Base-by-base conservation (phyloP, 2,113 vertebrate genomes). In the Eulemur macaco region DNA sequence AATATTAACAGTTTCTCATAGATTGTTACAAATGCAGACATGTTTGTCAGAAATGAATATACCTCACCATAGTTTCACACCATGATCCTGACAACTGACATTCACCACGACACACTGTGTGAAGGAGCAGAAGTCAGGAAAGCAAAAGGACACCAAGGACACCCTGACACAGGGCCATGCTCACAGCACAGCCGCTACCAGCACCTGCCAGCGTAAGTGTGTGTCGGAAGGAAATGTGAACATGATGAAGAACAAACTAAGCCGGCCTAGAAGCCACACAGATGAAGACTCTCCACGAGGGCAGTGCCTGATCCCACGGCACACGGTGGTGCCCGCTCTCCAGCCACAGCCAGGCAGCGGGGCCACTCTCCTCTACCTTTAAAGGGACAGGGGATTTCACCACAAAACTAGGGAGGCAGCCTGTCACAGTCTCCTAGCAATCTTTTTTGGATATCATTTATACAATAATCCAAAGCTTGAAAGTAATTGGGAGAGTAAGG, bases 331-430 rank as follows among this genome's bases (percentile, higher is more conserved):
- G 5, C 7, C 42, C 14, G 21, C 4, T n/a, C 50, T 8, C 11
- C 12, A 0, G 11, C 42, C 25, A 8, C 54, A 0, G 18, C 6
- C 1, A n/a, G 31, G 5, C 23, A 4, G 27, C 2, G 0, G 8
- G n/a, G 17, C 21, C 23, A 39, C 25, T 4, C 8, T 37, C 31
- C 29, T 60, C 58, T 3, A 12, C 58, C 23, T 29, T 13, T 4
- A 3, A 6, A 31, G 56, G 68, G 47, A 80, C 31, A 50, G 39
- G 34, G 23, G 39, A 7, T 4, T 18, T 18, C 1, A 10, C 50
- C 17, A 1, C 17, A 11, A 6, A 27, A 6, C 8, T 0, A 0
- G 34, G 63, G 58, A 71, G 66, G 52, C 1, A 1, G 7, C 77
- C 37, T 0, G 3, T 5, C 68, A 0, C 2, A 0, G 39, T 1